Evolutionary conservation across 2,113 vertebrate genomes (phyloP).

Genomic region (Pelecanoides urinatrix): DNA sequence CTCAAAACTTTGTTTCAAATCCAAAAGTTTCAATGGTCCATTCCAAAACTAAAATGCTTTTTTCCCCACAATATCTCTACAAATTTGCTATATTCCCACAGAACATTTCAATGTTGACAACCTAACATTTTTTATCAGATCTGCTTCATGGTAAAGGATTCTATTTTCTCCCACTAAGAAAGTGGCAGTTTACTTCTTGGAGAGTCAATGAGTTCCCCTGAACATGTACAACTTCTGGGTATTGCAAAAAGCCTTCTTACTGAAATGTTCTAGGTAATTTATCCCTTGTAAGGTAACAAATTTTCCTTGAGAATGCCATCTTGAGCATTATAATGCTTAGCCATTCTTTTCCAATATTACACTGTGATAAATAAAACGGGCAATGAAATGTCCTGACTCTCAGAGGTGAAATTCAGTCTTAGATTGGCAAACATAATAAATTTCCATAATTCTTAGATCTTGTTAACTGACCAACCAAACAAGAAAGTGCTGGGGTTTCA

Average conservation of each 20-base stretch:
- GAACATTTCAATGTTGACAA: background rate
- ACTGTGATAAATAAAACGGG: slow-evolving; percentile 7
- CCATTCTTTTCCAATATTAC: background rate
- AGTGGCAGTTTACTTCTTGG: background rate
- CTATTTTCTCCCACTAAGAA: background rate
- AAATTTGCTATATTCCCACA: background rate
- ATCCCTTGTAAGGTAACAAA: slow-evolving; percentile 13
- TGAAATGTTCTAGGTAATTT: slow-evolving; percentile 31
- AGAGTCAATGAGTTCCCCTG: background rate
- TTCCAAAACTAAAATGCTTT: slow-evolving; percentile 1
- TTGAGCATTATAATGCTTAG: background rate
- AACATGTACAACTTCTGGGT: background rate
- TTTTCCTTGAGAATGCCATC: slow-evolving; percentile 37
- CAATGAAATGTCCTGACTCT: slow-evolving; percentile 44
- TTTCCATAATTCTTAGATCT: slow-evolving; percentile 28
- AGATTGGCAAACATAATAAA: slow-evolving; percentile 31
- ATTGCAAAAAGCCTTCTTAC: background rate
- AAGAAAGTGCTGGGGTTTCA: background rate
- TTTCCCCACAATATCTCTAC: background rate
- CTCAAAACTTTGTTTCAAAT: slow-evolving; percentile 30
- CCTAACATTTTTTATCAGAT: background rate
- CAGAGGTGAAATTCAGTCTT: slow-evolving; percentile 39
- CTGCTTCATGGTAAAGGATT: background rate
- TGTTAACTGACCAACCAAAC: slow-evolving; percentile 25
- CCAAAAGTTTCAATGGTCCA: background rate